A percentile compares a stretch with the other conserved stretches of the same genome.
phyloP scores from a whole-genome alignment of 2,888 invertebrate genomes.

The Tortricodes alternella region DNA sequence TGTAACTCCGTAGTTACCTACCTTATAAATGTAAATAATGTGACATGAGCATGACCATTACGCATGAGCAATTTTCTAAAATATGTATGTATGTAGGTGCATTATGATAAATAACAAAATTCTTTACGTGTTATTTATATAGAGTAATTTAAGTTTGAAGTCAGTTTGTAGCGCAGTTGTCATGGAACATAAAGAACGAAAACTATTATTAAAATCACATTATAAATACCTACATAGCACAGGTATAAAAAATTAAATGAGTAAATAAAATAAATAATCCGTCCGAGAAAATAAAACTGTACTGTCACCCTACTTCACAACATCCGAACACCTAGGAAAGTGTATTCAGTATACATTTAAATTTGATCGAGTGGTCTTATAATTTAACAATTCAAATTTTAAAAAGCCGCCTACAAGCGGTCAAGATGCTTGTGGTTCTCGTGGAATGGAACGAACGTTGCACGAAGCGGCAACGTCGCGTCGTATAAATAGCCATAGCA shows the following conservation, averaged over 20 bases:
- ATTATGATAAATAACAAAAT: too few species aligned
- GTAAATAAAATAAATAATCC: background rate
- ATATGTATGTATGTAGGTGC: background rate
- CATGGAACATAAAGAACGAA: too few species aligned
- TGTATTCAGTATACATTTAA: conserved; percentile 21
- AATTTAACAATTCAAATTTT: conserved; percentile 27
- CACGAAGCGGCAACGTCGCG: conserved; percentile 30
- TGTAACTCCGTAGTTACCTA: background rate
- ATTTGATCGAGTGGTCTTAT: conserved; percentile 24
- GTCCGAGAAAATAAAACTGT: background rate
- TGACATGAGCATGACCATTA: too few species aligned
- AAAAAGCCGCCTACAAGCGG: conserved; percentile 30
- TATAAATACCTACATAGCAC: too few species aligned
- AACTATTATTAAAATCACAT: too few species aligned
- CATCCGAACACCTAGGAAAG: conserved; percentile 6
- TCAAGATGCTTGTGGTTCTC: conserved; percentile 26
- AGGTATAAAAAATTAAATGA: too few species aligned
- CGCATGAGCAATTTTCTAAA: background rate
- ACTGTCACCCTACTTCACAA: background rate
- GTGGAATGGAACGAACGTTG: conserved; percentile 4
- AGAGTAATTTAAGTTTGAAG: too few species aligned
- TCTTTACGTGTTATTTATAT: too few species aligned
- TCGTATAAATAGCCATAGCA: conserved; percentile 16
- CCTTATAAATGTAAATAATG: too few species aligned
- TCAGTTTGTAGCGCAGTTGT: too few species aligned